Conservation (phyloP, 2,113 vertebrate genomes). For the Onychostoma macrolepis region DNA sequence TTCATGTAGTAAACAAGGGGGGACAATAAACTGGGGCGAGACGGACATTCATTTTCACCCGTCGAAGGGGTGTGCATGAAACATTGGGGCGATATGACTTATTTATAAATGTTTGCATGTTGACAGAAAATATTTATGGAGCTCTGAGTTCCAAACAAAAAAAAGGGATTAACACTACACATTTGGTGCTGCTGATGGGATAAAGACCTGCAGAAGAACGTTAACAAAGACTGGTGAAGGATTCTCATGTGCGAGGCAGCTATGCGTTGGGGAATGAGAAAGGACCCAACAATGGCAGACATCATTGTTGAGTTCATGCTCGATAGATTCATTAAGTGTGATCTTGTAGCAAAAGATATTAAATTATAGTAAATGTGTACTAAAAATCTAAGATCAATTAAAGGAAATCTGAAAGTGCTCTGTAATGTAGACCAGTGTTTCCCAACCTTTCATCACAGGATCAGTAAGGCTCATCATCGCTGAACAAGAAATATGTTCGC, state of each 20-base stretch:
- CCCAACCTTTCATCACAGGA: background rate
- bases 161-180: background rate
- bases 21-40: background rate
- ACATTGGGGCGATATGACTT: background rate
- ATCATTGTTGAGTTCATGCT: background rate
- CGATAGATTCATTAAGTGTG: constrained; percentile 39
- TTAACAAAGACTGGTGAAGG: background rate
- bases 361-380: constrained; percentile 53
- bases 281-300: constrained; percentile 29
- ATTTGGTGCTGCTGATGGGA: background rate
- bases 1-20: constrained; percentile 17
- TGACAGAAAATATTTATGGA: constrained; percentile 23
- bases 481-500: background rate
- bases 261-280: constrained; percentile 5
- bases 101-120: constrained; percentile 23
- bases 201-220: background rate
- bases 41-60: background rate
- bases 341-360: constrained; percentile 33
- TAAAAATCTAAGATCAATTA: background rate
- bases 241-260: background rate
- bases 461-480: background rate
- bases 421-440: background rate
- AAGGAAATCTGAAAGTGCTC: background rate
- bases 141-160: constrained; percentile 3
- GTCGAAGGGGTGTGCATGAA: background rate